Evolutionary conservation across 53 echinoderm and acorn worm species (phyloP), one percentile per base, ranked within the genome.

Genomic region (Arbacia lixula): DNA sequence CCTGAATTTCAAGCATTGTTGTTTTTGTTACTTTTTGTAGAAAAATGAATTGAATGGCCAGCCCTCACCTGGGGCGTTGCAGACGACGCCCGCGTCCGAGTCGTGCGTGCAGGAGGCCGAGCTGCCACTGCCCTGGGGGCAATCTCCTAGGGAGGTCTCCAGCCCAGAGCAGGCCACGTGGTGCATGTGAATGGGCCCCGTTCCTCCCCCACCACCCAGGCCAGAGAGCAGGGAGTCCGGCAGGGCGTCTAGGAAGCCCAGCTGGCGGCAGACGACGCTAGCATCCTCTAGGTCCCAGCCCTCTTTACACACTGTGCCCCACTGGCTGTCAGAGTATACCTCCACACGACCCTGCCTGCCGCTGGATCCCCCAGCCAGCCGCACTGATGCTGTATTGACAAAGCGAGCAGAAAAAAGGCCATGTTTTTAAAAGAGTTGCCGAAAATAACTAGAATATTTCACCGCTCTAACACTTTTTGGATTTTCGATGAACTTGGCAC

Each of bases 261-360:
- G 84, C 84, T 83, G 84, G 5, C 53, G 66, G 27, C 84, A 83
- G 17, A 83, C 67, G 5, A 83, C 84, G 26, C 67, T 22, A 36
- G 66, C 84, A 50, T 83, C 84, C 5, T 30, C n/a, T 4, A 66
- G 20, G 12, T 83, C 68, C 84, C 84, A 83, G 9, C 84, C 84
- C 31, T 68, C 84, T 22, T 83, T 65, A 21, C 84, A 83, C 4
- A 83, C 84, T 1, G 84, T 83, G 12, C 84, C 84, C 84, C 84
- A 83, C 22, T 66, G 33, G 31, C 38, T 38, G 36, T 83, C 20
- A 2, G 32, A 12, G 33, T 33, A 29, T 21, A 83, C 35, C 28
- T 83, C 84, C 2, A 66, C 39, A n/a, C 84, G 68, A 31, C 68
- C 68, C 25, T 83, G 66, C 26, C 84, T 49, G 17, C 34, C 51